Base-by-base conservation (phyloP, 2,888 invertebrate species). In the Pseudanteris insignis region DNA sequence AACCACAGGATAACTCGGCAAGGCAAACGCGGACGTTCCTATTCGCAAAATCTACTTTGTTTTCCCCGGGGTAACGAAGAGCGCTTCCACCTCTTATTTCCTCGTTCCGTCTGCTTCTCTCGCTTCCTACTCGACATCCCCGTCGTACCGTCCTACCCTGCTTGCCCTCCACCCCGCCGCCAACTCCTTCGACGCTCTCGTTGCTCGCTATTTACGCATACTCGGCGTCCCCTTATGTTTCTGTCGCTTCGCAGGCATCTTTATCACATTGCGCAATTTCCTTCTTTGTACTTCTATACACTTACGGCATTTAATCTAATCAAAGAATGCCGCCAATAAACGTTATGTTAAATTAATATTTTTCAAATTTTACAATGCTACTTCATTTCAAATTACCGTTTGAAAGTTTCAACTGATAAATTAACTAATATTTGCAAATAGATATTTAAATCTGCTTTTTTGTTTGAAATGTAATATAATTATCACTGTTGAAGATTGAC, bases 41-140 rank as follows among this genome's bases (percentile, higher is more conserved):
- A 62, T 57, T 62, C 57, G 53, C 54, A 54, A 53, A 63, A 54
- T 58, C 53, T 53, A 63, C 63, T 63, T 63, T 63, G 57, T 58
- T 58, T 63, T 53, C 58, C 53, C 48, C 38, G 41, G 55, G 61
- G 61, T 40, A 57, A 58, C 58, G 58, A 58, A 57, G 53, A 54
- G 44, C 63, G 44, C 58, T 58, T 58, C 54, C 58, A 58, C 50
- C 63, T 63, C 58, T 54, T 55, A 58, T 63, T 58, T 58, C 54
- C 50, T 54, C 54, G 47, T 58, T 54, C 36, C 63, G 54, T 53
- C 59, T 60, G 59, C 53, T 53, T 26, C 38, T 50, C 40, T 46
- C 48, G 46, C 25, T 41, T 36, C 13, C 43, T 46, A 24, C 55
- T 40, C 55, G 28, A n/a, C n/a, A n/a, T n/a, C n/a, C n/a, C n/a